phyloP scores from a whole-genome alignment of 2,113 vertebrate genomes.

The Lepus timidus region DNA sequence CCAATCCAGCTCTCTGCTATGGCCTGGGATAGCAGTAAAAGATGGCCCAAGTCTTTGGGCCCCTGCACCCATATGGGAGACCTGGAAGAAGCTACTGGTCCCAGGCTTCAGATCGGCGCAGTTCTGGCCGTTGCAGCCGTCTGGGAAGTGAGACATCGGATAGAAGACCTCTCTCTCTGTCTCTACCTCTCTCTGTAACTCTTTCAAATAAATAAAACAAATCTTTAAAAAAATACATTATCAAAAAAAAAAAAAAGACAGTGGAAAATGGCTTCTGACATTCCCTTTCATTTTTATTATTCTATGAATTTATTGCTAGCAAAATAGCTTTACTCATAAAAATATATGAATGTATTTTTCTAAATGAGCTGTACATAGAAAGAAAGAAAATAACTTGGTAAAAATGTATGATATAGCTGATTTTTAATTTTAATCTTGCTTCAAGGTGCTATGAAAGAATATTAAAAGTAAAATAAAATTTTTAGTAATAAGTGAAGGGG shows the following conservation, averaged over 20 bases:
- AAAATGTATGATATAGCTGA: background rate
- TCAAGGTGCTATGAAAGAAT: slow-evolving; percentile 4
- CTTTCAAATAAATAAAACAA: too few relatives aligned
- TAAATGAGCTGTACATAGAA: background rate
- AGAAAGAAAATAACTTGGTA: slow-evolving; percentile 4
- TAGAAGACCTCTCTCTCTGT: too few relatives aligned
- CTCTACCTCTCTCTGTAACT: too few relatives aligned
- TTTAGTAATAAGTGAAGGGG: background rate
- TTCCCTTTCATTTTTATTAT: background rate
- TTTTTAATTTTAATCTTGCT: slow-evolving; percentile 17
- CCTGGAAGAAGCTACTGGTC: too few relatives aligned
- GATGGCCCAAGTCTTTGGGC: too few relatives aligned
- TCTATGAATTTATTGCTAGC: background rate
- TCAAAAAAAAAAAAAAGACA: background rate
- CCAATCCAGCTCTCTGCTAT: too few relatives aligned
- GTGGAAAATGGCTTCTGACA: background rate
- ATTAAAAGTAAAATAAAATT: slow-evolving; percentile 32
- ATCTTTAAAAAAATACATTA: background rate
- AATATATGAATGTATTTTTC: slow-evolving; percentile 14
- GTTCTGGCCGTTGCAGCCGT: too few relatives aligned
- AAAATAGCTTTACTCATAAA: background rate
- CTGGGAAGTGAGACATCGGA: too few relatives aligned
- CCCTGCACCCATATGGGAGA: too few relatives aligned
- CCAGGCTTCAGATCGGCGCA: too few relatives aligned
- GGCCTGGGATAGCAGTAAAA: too few relatives aligned